Percentiles rank a stretch among this genome's conserved stretches.
These are phyloP conservation scores for Drosophila austrosaltans DNA, from an alignment of 2,888 invertebrate genomes.

Conservation along the genomic window DNA sequence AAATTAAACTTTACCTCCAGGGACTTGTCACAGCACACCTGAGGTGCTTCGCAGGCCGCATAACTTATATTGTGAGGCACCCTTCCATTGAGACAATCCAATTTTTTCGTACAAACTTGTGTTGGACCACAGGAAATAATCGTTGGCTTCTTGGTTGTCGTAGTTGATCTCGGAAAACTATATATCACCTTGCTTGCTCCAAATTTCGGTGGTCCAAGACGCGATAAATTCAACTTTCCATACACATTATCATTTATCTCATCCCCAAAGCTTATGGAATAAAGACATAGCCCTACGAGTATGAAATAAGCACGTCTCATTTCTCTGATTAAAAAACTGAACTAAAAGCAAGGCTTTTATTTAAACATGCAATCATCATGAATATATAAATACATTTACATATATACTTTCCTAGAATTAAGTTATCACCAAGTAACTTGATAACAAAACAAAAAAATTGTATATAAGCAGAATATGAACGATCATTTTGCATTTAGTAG, in stretches of 20 bases:
- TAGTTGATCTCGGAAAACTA: too few relatives aligned
- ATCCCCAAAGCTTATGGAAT: neutral
- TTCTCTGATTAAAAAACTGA: neutral
- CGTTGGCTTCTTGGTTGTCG: neutral
- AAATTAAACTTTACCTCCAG: neutral
- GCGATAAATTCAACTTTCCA: neutral
- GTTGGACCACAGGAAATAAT: neutral
- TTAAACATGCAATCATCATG: too few relatives aligned
- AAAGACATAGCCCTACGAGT: neutral
- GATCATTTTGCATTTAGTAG: too few relatives aligned
- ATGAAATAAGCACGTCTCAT: neutral
- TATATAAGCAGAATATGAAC: too few relatives aligned
- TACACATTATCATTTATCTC: too few relatives aligned
- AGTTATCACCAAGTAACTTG: too few relatives aligned
- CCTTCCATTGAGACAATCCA: neutral
- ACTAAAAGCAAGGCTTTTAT: neutral
- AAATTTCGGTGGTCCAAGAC: neutral
- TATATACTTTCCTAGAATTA: too few relatives aligned
- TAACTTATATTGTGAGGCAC: neutral
- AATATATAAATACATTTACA: too few relatives aligned
- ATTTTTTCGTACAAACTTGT: neutral
- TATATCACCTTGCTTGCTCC: neutral
- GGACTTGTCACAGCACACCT: neutral
- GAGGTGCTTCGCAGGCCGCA: neutral
- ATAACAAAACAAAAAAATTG: too few relatives aligned